Conservation (phyloP, 2,113 vertebrate genomes). For the Artemisiospiza belli region DNA sequence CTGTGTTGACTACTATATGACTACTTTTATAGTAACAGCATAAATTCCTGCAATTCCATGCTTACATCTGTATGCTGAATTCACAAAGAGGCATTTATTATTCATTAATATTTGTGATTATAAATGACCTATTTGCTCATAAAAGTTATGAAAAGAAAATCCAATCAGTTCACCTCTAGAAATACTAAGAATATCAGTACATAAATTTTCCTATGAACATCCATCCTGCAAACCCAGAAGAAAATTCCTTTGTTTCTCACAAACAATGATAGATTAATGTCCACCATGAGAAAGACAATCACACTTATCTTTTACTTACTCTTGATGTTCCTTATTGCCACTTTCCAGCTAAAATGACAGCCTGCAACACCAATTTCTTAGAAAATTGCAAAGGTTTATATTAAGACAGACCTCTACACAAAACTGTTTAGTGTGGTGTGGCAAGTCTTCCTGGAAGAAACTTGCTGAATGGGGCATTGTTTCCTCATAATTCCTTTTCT, state of each 20-base stretch:
- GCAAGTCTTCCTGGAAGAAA: neutral
- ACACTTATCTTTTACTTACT: neutral
- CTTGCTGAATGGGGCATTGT: neutral
- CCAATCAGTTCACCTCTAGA: neutral
- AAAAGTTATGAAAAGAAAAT: neutral
- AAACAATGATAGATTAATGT: neutral
- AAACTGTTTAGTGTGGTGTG: neutral
- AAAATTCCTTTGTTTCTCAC: neutral
- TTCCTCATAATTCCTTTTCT: neutral
- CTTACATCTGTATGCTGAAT: neutral
- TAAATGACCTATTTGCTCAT: neutral
- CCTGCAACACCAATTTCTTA: neutral
- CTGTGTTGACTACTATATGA: neutral
- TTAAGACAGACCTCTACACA: neutral
- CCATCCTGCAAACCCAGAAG: neutral
- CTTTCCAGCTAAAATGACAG: neutral
- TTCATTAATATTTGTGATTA: slow-evolving; percentile 8
- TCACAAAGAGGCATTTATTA: neutral
- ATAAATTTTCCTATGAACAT: neutral
- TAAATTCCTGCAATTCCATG: neutral
- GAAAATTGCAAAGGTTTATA: neutral
- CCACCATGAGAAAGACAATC: neutral
- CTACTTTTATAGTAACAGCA: neutral
- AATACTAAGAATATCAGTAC: neutral
- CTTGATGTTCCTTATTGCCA: neutral